Percentiles rank a stretch among this genome's conserved stretches.
Conservation (phyloP, 2,113 vertebrate species). For the Mesembrinibis cayennensis region DNA sequence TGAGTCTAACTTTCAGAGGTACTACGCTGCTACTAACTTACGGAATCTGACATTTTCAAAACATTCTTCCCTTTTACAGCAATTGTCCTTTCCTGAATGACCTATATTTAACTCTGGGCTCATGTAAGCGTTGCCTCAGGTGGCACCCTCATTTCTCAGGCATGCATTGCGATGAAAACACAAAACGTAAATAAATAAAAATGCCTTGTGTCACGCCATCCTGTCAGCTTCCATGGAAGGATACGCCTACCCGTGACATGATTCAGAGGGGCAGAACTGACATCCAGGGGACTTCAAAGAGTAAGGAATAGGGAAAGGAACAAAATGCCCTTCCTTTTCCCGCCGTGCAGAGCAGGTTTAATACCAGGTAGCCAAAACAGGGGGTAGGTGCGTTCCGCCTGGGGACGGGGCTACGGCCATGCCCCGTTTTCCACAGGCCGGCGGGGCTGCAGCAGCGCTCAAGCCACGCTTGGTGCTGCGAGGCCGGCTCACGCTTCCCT, state of each 20-base stretch:
- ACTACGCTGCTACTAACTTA: not conserved
- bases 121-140: not conserved
- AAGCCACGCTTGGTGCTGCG: accelerated
- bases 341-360: not conserved
- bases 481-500: not conserved
- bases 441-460: not conserved
- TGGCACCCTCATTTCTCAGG: slow-evolving; percentile 19
- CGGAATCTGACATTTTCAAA: not conserved
- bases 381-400: accelerated
- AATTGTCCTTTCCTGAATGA: not conserved
- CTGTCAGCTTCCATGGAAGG: not conserved
- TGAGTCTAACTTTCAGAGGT: not conserved
- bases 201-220: accelerated
- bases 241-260: not conserved
- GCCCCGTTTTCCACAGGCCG: not conserved
- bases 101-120: slow-evolving; percentile 27
- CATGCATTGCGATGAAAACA: not conserved
- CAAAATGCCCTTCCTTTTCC: accelerated
- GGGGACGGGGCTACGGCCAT: not conserved
- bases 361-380: accelerated
- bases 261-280: not conserved
- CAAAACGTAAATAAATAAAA: not conserved
- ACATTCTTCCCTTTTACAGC: not conserved
- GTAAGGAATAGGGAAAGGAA: not conserved
- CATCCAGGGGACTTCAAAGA: not conserved